Evolutionary conservation across 2,888 invertebrate genomes (phyloP), one percentile per base, ranked within the genome.

Genomic region (Yponomeuta cagnagella): DNA sequence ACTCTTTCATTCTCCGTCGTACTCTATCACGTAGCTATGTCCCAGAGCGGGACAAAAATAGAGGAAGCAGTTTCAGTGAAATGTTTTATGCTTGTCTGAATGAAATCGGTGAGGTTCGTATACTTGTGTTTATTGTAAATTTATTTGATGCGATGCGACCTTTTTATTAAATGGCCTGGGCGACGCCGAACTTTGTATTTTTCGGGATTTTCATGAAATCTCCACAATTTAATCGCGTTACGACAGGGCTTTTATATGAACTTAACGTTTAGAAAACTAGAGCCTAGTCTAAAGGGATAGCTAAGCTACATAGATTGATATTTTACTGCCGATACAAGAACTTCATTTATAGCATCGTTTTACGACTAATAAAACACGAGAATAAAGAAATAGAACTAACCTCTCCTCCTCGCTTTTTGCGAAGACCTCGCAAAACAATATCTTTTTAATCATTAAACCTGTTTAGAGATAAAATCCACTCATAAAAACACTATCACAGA

Each of bases 341-440:
- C 23, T 65, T 31, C 30, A 33, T 65, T 30, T 8, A 10, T 65
- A 33, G 31, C 12, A 58, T 52, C 52, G 15, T 58, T 58, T 52
- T 67, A 43, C 58, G 52, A 52, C n/a, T 23, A 30, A 30, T 23
- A 48, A 48, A 30, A 10, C 30, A 23, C 15, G 9, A 48, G 48
- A 9, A 48, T 30, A 52, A 48, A 68, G 23, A 48, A 30, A 52
- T 8, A 43, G 8, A n/a, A 67, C 67, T 8, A 48, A 68, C 68
- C 68, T 78, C 70, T 75, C 76, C 71, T 78, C 75, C 58, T 77
- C 73, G 67, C 71, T 70, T 64, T 71, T 72, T 58, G 80, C 77
- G 73, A 82, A 82, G 73, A 84, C 77, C 71, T 86, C 81, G 79
- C 86, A 85, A 72, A 82, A 83, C 71, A 86, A 74, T 76, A 85